Evolutionary conservation across 1,140 invertebrate genomes (phyloP).

Genomic region (Globodera ellingtonae): DNA sequence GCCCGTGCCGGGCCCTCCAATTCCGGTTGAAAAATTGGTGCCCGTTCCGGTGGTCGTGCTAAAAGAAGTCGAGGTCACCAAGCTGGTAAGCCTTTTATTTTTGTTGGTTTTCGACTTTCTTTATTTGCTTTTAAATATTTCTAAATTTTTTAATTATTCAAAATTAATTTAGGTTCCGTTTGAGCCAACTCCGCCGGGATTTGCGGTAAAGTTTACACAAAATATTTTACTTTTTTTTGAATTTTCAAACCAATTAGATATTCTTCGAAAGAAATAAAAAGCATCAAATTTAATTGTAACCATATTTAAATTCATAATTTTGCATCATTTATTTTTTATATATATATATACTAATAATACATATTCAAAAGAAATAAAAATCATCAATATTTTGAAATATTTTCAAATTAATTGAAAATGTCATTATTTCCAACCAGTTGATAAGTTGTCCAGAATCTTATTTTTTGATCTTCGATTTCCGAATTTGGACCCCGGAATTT

Average conservation of each 20-base stretch:
- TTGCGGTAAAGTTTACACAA: slow-evolving; percentile 28
- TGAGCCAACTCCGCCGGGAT: slow-evolving; percentile 64
- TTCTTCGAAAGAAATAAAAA: too few relatives aligned
- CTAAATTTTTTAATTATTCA: neutral
- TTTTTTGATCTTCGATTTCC: too few relatives aligned
- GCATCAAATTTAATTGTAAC: too few relatives aligned
- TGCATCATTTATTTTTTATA: neutral
- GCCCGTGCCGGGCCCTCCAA: slow-evolving; percentile 58
- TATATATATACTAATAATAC: too few relatives aligned
- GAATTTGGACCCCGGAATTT: too few relatives aligned
- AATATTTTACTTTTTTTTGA: too few relatives aligned
- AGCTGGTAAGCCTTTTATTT: slow-evolving; percentile 21
- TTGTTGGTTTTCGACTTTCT: neutral
- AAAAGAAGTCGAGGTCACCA: slow-evolving; percentile 64
- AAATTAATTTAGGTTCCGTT: slow-evolving; percentile 55
- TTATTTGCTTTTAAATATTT: neutral
- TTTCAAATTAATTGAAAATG: too few relatives aligned
- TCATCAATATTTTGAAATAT: too few relatives aligned
- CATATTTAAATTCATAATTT: neutral
- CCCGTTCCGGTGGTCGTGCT: slow-evolving; percentile 64
- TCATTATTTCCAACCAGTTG: too few relatives aligned
- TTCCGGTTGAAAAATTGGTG: slow-evolving; percentile 62
- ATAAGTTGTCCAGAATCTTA: too few relatives aligned
- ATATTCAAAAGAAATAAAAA: too few relatives aligned
- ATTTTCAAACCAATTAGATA: too few relatives aligned